Evolutionary conservation across 2,113 vertebrate genomes (phyloP), one percentile per base, ranked within the genome.

Genomic region (Pardalotus punctatus): DNA sequence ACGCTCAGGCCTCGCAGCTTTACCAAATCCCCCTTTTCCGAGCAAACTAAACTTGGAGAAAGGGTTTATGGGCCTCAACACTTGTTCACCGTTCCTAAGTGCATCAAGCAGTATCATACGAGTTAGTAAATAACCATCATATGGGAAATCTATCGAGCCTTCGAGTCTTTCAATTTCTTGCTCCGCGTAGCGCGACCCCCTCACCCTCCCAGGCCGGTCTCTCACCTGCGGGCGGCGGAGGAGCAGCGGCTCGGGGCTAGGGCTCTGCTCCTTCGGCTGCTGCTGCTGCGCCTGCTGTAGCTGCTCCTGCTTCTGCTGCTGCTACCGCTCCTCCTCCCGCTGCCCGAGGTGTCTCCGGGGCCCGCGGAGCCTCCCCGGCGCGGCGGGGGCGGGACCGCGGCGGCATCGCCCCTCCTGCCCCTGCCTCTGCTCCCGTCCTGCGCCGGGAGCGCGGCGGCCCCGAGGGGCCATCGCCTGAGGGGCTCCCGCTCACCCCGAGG

Each of bases 181-280:
- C 11, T 42, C 10, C 6, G 38, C 35, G 21, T 31, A 60, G 65
- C 2, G 56, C 72, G 16, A 31, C 24, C 50, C 78, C 22, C 67
- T 27, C 53, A 0, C 48, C 45, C 15, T 12, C 6, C 47, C 25
- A 10, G 18, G 7, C 12, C 42, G 2, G 10, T 6, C 29, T 48
- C 91, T 92, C 91, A 96, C 95, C 93, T 93, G 88, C 31, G 20
- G 56, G 76, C 56, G 51, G 47, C 57, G 61, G 69, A 17, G n/a
- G 9, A 61, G 70, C 48, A 14, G 40, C 74, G 28, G 54, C 0
- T 22, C 51, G 25, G 50, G 40, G 47, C 36, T 16, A 65, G 19
- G 13, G 40, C 48, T 4, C n/a, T 27, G 3, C 22, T 50, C 8
- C 35, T 77, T 25, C 72, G 40, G 0, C 72, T 33, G 23, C 56